Conservation (phyloP, 2,888 invertebrate genomes). For the Tridacna gigas region DNA sequence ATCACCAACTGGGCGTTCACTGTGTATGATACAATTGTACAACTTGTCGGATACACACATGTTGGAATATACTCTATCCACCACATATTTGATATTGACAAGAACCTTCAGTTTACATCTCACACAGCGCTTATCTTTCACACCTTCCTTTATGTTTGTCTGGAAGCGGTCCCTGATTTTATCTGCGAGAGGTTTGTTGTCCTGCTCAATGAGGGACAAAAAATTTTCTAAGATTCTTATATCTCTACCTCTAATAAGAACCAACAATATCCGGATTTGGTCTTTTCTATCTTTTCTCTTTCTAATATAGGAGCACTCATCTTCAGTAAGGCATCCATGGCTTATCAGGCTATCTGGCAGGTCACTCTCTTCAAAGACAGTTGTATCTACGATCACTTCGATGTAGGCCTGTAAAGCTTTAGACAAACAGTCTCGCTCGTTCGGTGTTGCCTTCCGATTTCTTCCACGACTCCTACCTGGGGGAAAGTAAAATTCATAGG, state of each 20-base stretch:
- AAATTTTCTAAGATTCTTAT: neutral
- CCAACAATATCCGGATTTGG: neutral
- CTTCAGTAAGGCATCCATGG: conserved; percentile 13
- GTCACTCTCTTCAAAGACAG: neutral
- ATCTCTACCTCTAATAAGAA: neutral
- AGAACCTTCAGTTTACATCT: conserved; percentile 2
- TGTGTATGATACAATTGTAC: neutral
- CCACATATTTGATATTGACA: conserved; percentile 9
- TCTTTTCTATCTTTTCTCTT: conserved; percentile 3
- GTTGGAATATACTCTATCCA: neutral
- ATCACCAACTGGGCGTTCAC: neutral
- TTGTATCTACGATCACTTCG: neutral
- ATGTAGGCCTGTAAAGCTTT: neutral
- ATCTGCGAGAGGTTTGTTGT: neutral
- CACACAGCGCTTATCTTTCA: neutral
- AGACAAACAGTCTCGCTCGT: neutral
- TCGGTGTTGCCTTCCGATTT: neutral
- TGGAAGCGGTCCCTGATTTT: neutral
- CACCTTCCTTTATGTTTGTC: too few relatives aligned
- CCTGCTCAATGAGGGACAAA: neutral
- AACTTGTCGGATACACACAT: neutral
- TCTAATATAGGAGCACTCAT: neutral
- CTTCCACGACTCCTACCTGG: neutral
- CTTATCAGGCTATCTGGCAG: neutral
- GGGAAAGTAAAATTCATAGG: too few relatives aligned